Evolutionary conservation across 2,797 vertebrate species (phyloP), one percentile per base, ranked within the genome.

Genomic region (Sebastolobus alascanus): DNA sequence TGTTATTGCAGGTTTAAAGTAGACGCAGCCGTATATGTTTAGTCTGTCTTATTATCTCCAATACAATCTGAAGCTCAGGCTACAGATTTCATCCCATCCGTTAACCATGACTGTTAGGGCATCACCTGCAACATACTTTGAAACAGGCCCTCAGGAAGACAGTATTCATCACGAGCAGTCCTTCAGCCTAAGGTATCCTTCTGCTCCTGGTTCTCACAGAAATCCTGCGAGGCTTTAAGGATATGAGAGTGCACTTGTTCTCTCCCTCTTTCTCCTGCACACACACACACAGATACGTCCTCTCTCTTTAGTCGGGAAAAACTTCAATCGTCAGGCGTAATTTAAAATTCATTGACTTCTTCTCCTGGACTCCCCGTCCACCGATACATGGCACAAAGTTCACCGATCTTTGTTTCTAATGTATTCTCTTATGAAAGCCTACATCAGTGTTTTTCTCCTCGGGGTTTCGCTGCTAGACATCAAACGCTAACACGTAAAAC

Each of bases 291-390:
- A 18, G 38, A 55, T 68, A 27, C 9, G 6, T 75, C 67, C 14
- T 66, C 50, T 66, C 40, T 60, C 65, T 73, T 60, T 68, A 16
- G 5, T 82, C 5, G 20, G 60, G 73, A 71, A 66, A 75, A 82
- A 78, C 82, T 83, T 87, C 80, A 79, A 75, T 75, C 25, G 22
- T 52, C 72, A 27, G 52, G 61, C 56, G 82, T 91, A 40, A 88
- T 86, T 80, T 90, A 72, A 83, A 69, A 90, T 90, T 87, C 76
- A 80, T 81, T 85, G 83, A 79, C 68, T 84, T 56, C 58, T 73
- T 79, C 74, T 75, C 43, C 8, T 14, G 3, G 55, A 60, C 56
- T 75, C 82, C 40, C 35, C n/a, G 66, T 60, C 71, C 68, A 56
- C 75, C 37, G n/a, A 73, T 73, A 77, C 66, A 52, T 63, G 74